Evolutionary conservation across 2,797 vertebrate species (phyloP).

Genomic region (Okamejei kenojei): DNA sequence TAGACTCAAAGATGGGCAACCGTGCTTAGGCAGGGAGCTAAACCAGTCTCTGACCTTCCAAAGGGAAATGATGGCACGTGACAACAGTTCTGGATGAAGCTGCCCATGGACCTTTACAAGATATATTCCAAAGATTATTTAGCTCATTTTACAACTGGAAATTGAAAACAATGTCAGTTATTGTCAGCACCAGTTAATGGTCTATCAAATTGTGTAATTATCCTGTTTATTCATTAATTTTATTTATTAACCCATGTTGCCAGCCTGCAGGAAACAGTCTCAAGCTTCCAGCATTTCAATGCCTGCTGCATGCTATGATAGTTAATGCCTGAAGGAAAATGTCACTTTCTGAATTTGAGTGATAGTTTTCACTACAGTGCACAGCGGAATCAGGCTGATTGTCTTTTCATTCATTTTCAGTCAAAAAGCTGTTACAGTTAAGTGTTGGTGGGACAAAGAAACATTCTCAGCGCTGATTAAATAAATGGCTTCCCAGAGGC

Average conservation of each 20-base stretch:
- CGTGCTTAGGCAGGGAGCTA: too few species aligned
- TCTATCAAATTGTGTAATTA: slow-evolving; percentile 27
- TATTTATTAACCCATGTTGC: background rate
- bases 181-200: background rate
- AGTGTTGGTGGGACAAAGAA: slow-evolving; percentile 16
- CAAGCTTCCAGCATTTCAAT: background rate
- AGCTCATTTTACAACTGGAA: background rate
- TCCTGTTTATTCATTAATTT: slow-evolving; percentile 26
- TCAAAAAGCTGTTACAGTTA: background rate
- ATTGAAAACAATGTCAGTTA: background rate
- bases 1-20: too few species aligned
- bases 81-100: too few species aligned
- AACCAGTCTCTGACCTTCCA: too few species aligned
- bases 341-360: background rate
- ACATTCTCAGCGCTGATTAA: slow-evolving; percentile 13
- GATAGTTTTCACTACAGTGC: background rate
- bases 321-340: background rate
- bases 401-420: background rate
- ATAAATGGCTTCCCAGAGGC: background rate
- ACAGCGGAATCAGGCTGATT: background rate
- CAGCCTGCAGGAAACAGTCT: background rate
- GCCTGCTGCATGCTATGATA: background rate
- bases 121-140: background rate
- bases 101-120: too few species aligned
- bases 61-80: too few species aligned